Base-by-base conservation (phyloP, 2,797 vertebrate genomes). In the Cottoperca gobio region DNA sequence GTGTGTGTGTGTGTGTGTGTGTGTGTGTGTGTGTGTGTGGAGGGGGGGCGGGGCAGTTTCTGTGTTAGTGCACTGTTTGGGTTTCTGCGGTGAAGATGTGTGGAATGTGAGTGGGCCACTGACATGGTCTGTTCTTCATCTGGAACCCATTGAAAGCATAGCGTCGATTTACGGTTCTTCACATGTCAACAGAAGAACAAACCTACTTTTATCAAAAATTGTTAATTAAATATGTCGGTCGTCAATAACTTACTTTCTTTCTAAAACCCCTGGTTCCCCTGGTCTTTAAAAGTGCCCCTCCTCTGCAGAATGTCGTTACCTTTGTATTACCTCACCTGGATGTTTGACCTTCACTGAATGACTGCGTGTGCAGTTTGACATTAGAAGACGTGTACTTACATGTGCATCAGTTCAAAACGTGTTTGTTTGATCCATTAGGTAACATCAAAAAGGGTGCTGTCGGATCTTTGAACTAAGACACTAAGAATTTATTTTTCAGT, bases 41-140 rank as follows among this genome's bases (percentile, higher is more conserved):
- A n/a, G n/a, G n/a, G n/a, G n/a, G n/a, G n/a, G n/a, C n/a, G n/a
- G n/a, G n/a, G n/a, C n/a, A 43, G 57, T 62, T 61, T 78, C 17
- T 53, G 58, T 61, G 49, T 53, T 37, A 28, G 48, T 59, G 50
- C 40, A 8, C 33, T 5, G 68, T 71, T 8, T 46, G 55, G 16
- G 45, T 70, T 71, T 73, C 61, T 68, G 77, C 58, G 71, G 84
- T 71, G 82, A 33, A 49, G 26, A 59, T 62, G 62, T 69, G 49
- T 76, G 88, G 88, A 94, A 93, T 91, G 84, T 82, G 88, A 89
- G 87, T 73, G 77, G 84, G 71, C 23, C 64, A 82, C 48, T 54
- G 68, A 75, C 75, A 73, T 70, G 76, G 70, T 73, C 12, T 55
- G 77, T 69, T 77, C 48, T 55, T 71, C 71, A 61, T 72, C 46